Base-by-base conservation (phyloP, 2,888 invertebrate species). In the Hemistola chrysoprasaria region DNA sequence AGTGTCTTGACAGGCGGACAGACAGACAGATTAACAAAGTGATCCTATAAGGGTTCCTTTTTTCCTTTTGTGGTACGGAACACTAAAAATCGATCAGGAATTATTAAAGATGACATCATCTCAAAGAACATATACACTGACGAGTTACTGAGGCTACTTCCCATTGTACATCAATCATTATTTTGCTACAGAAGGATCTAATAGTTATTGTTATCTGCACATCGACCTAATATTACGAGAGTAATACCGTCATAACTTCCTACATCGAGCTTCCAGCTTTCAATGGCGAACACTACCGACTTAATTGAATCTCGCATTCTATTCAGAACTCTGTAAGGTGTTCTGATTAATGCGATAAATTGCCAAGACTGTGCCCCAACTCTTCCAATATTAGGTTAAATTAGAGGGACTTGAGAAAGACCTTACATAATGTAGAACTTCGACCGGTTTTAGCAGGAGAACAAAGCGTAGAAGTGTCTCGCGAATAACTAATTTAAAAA, bases 261-360 rank as follows among this genome's bases (percentile, higher is more conserved):
- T 39, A 27, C 8, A 33, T 42, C 25, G 41, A 52, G 43, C 40
- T 51, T 39, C 34, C 43, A 40, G 38, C 35, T 52, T 37, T 41
- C 37, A 53, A 53, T 45, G 55, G 45, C 35, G 53, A 54, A 59
- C 62, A 52, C 46, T 47, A 47, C 40, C 37, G 40, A 50, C 52
- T 55, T 53, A 64, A 66, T 66, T 64, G 59, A 64, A 68, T 64
- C 52, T 43, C 50, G 58, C 69, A 64, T 61, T 54, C 65, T 50
- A 71, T 71, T 69, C 66, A 65, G 35, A 47, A 48, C 40, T 25
- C 56, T 53, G 61, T 62, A 69, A 58, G 57, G 67, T 65, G 58
- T 62, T 56, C 55, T 73, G 75, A 78, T 77, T 74, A 71, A 74
- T 70, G 64, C 63, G 64, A 65, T 68, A 71, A 73, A 68, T 72